Conservation (phyloP, 1,140 invertebrate species). For the Drosophila nasuta region DNA sequence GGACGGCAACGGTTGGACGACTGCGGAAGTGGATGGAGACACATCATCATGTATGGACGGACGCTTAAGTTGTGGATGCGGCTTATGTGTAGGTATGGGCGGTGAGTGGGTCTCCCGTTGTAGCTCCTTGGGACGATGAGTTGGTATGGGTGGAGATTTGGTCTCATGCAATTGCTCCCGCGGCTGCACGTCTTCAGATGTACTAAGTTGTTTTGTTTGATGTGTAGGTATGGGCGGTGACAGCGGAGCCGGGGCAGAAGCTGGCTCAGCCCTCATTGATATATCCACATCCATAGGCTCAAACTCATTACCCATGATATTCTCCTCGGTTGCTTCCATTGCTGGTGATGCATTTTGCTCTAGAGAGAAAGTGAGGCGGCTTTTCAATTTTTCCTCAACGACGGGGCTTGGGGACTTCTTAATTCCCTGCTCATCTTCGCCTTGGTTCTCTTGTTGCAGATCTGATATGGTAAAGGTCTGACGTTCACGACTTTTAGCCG, state of each 20-base stretch:
- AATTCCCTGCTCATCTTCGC: not conserved
- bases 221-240: conserved; percentile 24
- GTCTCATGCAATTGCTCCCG: not conserved
- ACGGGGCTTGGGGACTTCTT: not conserved
- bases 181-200: not conserved
- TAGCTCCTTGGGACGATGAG: conserved; percentile 5
- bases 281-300: conserved; percentile 72
- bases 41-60: conserved; percentile 46
- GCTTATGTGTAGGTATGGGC: conserved; percentile 32
- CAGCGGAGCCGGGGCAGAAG: not conserved
- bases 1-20: not conserved
- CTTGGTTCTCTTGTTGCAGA: not conserved
- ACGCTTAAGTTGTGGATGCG: conserved; percentile 35
- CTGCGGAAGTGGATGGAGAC: not conserved
- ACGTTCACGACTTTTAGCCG: not conserved
- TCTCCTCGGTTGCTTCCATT: conserved; percentile 60
- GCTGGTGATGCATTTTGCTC: conserved; percentile 39
- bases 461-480: conserved; percentile 7
- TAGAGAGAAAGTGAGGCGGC: conserved; percentile 46
- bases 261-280: conserved; percentile 30
- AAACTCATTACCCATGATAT: conserved; percentile 20
- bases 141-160: conserved; percentile 14
- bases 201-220: not conserved
- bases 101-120: conserved; percentile 5
- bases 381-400: not conserved